These are phyloP conservation scores for Apamea anceps DNA, from an alignment of 2,888 invertebrate species.

Conservation along the genomic window DNA sequence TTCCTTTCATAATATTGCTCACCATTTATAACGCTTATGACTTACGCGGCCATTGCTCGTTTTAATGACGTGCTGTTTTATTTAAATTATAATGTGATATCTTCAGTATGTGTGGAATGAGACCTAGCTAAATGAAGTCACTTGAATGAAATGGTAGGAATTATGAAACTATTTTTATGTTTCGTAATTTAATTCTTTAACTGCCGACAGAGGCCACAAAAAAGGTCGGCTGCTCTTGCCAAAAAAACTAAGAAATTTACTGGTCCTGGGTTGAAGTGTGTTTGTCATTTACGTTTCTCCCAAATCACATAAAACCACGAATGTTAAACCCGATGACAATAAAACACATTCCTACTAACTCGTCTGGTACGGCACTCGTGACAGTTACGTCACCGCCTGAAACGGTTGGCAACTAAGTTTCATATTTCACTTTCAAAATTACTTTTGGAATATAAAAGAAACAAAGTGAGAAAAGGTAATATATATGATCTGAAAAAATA, in stretches of 20 bases:
- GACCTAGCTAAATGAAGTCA: slow-evolving; percentile 12
- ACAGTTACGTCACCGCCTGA: slow-evolving; percentile 32
- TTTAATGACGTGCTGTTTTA: slow-evolving; percentile 71
- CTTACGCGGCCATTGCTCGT: slow-evolving; percentile 68
- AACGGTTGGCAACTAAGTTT: slow-evolving; percentile 37
- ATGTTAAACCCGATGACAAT: slow-evolving; percentile 38
- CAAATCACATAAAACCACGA: slow-evolving; percentile 34
- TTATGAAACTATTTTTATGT: not conserved
- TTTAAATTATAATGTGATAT: slow-evolving; percentile 34
- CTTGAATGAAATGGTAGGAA: slow-evolving; percentile 1
- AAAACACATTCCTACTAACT: slow-evolving; percentile 39
- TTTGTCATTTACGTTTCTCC: slow-evolving; percentile 32
- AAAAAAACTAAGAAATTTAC: slow-evolving; percentile 19
- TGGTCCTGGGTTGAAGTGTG: slow-evolving; percentile 21
- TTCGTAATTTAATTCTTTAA: not conserved
- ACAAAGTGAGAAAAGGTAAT: slow-evolving; percentile 49
- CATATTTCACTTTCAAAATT: slow-evolving; percentile 48
- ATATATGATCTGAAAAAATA: slow-evolving; percentile 51
- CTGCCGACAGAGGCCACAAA: not conserved
- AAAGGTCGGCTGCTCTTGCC: not conserved
- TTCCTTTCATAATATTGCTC: slow-evolving; percentile 72
- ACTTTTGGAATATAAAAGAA: slow-evolving; percentile 41
- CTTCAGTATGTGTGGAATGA: slow-evolving; percentile 19
- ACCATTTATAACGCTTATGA: slow-evolving; percentile 74
- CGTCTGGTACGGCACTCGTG: not conserved